Evolutionary conservation across 2,113 vertebrate genomes (phyloP).

Genomic region (Poeciliopsis prolifica): DNA sequence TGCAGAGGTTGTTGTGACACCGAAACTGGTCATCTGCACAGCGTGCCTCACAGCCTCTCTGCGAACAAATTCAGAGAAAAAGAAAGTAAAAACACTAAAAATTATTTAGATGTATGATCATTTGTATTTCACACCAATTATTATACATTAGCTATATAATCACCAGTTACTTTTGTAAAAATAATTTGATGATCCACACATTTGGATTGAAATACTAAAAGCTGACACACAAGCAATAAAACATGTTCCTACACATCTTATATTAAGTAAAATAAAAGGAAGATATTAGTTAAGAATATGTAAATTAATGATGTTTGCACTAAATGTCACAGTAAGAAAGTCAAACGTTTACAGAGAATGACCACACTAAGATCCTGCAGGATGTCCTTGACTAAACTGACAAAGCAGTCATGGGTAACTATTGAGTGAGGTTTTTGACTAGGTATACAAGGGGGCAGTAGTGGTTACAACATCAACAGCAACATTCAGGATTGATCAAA

Average conservation of each 20-base stretch:
- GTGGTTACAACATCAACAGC: not conserved
- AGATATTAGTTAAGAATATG: not conserved
- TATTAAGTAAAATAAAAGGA: not conserved
- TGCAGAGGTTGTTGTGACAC: constrained; percentile 93
- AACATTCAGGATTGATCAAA: not conserved
- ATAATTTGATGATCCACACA: not conserved
- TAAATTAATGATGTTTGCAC: no score
- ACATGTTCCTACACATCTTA: not conserved
- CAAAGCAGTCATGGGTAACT: not conserved
- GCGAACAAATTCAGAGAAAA: constrained; percentile 41
- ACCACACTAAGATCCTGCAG: not conserved
- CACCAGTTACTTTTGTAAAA: not conserved
- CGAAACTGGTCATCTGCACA: constrained; percentile 94
- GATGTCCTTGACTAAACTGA: not conserved
- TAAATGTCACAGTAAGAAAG: no score
- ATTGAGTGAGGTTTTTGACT: not conserved
- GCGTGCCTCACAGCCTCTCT: constrained; percentile 92
- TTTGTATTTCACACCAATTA: not conserved
- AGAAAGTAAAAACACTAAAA: not conserved
- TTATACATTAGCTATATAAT: not conserved
- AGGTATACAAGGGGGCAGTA: not conserved
- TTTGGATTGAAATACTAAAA: not conserved
- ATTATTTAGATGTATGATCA: not conserved
- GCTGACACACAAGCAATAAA: not conserved
- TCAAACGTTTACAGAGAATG: not conserved